Evolutionary conservation across 37 sponge, comb jelly and placozoan species (phyloP).

Genomic region (Diacarnus erythraeanus): DNA sequence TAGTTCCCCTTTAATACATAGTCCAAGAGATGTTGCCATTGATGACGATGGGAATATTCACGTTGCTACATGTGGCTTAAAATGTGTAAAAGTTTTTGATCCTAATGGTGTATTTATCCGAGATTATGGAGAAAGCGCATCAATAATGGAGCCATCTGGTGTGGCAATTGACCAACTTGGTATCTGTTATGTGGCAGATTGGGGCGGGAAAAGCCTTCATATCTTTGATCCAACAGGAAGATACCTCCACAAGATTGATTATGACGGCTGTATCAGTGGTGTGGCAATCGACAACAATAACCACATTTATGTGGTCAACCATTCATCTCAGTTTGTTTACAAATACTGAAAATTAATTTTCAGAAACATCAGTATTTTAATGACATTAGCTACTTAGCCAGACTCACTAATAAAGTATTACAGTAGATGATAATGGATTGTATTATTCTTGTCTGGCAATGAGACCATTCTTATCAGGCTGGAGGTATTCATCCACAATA

Average conservation of each 20-base stretch:
- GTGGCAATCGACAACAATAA: conserved; percentile 2
- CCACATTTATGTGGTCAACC: conserved; percentile 14
- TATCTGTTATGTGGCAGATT: conserved; percentile 17
- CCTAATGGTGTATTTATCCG: not conserved
- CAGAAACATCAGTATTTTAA: not conserved
- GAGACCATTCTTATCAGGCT: conserved; percentile 69
- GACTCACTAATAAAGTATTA: not conserved
- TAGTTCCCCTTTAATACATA: not conserved
- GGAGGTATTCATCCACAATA: conserved; percentile 56
- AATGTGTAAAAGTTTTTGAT: conserved; percentile 14
- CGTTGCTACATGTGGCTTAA: conserved; percentile 20
- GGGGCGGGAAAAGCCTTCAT: conserved; percentile 14
- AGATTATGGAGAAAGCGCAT: conserved; percentile 2
- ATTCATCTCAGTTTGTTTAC: not conserved
- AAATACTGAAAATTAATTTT: conserved; percentile 3
- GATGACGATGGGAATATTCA: conserved; percentile 16
- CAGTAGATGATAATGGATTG: not conserved
- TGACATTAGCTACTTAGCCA: not conserved
- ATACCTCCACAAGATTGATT: not conserved
- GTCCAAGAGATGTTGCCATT: conserved; percentile 21
- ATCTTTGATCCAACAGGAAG: conserved; percentile 22
- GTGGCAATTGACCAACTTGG: conserved; percentile 23
- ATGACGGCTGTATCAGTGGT: conserved; percentile 6
- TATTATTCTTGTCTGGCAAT: conserved; percentile 17
- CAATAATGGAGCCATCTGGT: conserved; percentile 1